phyloP scores from a whole-genome alignment of 2,797 vertebrate species.

The Silurus lanzhouensis region DNA sequence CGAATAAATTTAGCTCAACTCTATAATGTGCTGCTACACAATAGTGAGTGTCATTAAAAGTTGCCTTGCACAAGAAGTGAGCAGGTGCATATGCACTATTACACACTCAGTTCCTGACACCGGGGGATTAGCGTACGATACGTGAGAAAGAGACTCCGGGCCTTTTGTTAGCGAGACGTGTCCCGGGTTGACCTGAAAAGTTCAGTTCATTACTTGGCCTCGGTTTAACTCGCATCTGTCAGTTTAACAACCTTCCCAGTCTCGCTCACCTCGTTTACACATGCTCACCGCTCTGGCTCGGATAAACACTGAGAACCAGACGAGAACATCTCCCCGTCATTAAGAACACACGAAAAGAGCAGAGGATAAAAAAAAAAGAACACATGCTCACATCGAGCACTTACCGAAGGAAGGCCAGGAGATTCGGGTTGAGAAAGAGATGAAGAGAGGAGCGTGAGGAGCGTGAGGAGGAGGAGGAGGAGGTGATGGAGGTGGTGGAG shows the following conservation, averaged over 20 bases:
- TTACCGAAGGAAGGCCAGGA: constrained; percentile 45
- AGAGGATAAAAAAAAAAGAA: constrained; percentile 8
- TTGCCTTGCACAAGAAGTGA: too few relatives aligned
- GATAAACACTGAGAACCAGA: constrained; percentile 35
- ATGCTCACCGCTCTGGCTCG: constrained; percentile 28
- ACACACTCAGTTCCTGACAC: too few relatives aligned
- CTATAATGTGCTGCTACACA: too few relatives aligned
- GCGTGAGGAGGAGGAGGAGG: not conserved
- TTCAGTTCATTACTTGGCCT: constrained; percentile 28
- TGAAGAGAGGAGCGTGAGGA: not conserved
- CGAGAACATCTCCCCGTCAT: constrained; percentile 35
- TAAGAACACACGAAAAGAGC: constrained; percentile 14
- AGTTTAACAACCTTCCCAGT: constrained; percentile 25
- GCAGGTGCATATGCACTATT: too few relatives aligned
- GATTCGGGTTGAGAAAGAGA: constrained; percentile 36
- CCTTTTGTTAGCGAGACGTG: not conserved
- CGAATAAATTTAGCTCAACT: too few relatives aligned
- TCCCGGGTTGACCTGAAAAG: not conserved
- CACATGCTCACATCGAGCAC: constrained; percentile 47
- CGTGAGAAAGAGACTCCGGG: not conserved
- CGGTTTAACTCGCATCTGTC: constrained; percentile 29
- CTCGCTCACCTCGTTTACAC: constrained; percentile 33
- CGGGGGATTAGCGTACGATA: not conserved
- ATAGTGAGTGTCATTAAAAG: too few relatives aligned
- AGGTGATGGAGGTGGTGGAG: too few relatives aligned